These are phyloP conservation scores for Teleopsis dalmanni DNA, from an alignment of 1,140 invertebrate species.

Conservation along the genomic window DNA sequence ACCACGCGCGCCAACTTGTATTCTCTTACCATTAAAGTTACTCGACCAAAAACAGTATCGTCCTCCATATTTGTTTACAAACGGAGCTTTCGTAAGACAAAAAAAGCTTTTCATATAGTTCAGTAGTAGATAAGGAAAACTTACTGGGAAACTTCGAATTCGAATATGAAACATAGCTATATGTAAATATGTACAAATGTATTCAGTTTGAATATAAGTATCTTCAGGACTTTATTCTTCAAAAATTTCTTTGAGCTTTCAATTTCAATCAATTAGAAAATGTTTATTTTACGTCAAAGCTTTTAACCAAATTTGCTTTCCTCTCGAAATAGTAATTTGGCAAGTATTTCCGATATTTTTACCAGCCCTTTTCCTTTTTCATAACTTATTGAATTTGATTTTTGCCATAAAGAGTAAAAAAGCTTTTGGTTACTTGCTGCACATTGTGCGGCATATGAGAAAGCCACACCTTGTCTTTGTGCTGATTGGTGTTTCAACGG, in stretches of 20 bases:
- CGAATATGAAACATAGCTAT: no score
- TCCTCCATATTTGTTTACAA: neutral
- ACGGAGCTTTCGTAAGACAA: neutral
- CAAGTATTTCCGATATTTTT: constrained; percentile 11
- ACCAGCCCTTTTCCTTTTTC: constrained; percentile 6
- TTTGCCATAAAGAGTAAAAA: neutral
- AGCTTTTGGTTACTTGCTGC: neutral
- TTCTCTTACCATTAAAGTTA: neutral
- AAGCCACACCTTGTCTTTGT: constrained; percentile 40
- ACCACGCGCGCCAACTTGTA: constrained; percentile 12
- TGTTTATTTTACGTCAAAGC: no score
- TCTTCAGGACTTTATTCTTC: no score
- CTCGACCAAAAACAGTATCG: constrained; percentile 3
- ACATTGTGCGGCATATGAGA: constrained; percentile 7
- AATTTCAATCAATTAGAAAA: no score
- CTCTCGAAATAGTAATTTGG: constrained; percentile 11
- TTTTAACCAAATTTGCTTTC: no score
- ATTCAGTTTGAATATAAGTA: no score
- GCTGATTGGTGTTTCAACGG: constrained; percentile 33
- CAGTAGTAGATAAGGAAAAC: neutral
- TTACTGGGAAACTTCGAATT: no score
- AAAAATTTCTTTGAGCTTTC: no score
- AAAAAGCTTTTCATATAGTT: neutral
- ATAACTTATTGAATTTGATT: neutral
- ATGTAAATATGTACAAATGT: no score